These are phyloP conservation scores for Drosophila koepferae DNA, from an alignment of 2,888 invertebrate species.

Conservation along the genomic window DNA sequence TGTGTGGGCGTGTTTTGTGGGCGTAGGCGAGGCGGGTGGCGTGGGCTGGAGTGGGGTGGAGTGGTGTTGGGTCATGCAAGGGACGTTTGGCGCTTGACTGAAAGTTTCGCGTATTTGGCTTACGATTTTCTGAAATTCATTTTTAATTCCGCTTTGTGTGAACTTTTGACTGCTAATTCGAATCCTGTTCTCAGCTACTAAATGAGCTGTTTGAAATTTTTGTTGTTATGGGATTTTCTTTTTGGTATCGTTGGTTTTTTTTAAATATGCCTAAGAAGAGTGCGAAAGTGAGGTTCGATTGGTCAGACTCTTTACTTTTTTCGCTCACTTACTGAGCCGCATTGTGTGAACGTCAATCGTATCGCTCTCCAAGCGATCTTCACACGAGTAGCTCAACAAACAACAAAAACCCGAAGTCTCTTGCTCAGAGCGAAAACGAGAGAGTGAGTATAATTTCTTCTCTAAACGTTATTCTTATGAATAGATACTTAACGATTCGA, in stretches of 20 bases:
- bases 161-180: conserved; percentile 43
- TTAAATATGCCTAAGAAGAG: background rate
- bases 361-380: too few relatives aligned
- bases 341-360: too few relatives aligned
- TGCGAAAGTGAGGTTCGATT: too few relatives aligned
- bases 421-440: too few relatives aligned
- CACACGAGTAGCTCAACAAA: too few relatives aligned
- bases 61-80: background rate
- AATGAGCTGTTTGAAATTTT: conserved; percentile 25
- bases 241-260: background rate
- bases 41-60: background rate
- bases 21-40: background rate
- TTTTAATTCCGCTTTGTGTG: conserved; percentile 58
- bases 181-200: conserved; percentile 23
- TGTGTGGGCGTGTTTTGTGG: conserved; percentile 53
- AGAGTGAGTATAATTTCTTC: too few relatives aligned
- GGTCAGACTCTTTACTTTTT: too few relatives aligned
- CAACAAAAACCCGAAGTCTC: too few relatives aligned
- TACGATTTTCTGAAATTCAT: conserved; percentile 61
- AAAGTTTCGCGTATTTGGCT: conserved; percentile 40
- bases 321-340: too few relatives aligned
- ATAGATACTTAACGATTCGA: too few relatives aligned
- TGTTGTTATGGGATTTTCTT: background rate
- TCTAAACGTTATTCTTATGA: too few relatives aligned
- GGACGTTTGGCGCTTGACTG: background rate